phyloP scores from a whole-genome alignment of 2,888 invertebrate genomes.

The Cistogaster globosa region DNA sequence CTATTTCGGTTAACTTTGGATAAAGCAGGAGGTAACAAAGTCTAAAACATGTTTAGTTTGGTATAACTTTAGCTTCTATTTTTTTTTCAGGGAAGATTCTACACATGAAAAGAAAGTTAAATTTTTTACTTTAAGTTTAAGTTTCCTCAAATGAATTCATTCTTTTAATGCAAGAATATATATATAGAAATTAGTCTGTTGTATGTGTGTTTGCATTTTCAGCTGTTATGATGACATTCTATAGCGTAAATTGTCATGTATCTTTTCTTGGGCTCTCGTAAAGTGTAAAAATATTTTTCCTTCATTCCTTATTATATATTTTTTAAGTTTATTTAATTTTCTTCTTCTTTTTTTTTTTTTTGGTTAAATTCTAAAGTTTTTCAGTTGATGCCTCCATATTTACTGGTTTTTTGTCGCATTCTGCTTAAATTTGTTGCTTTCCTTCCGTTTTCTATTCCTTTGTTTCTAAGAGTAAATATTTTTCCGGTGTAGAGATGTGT shows the following conservation, averaged over 20 bases:
- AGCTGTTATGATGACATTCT: conserved; percentile 55
- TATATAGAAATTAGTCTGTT: background rate
- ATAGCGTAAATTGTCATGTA: conserved; percentile 60
- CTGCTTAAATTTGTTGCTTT: conserved; percentile 44
- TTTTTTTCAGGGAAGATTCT: no score
- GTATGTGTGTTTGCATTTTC: background rate
- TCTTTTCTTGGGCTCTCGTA: conserved; percentile 21
- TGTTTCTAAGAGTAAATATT: conserved; percentile 57
- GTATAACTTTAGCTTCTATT: no score
- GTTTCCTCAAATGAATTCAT: background rate
- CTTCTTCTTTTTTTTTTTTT: background rate
- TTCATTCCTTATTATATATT: conserved; percentile 27
- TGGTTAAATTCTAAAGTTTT: conserved; percentile 50
- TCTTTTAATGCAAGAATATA: background rate
- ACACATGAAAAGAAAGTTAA: no score
- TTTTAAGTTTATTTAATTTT: background rate
- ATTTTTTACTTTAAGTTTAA: no score
- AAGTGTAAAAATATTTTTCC: conserved; percentile 56
- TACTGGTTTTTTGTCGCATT: conserved; percentile 60
- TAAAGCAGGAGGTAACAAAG: no score
- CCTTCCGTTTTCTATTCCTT: conserved; percentile 14
- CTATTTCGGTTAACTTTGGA: no score
- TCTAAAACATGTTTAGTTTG: no score
- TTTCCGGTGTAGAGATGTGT: conserved; percentile 36
- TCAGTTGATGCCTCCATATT: conserved; percentile 41